Evolutionary conservation across 2,113 vertebrate species (phyloP).

Genomic region (Thunnus thynnus): DNA sequence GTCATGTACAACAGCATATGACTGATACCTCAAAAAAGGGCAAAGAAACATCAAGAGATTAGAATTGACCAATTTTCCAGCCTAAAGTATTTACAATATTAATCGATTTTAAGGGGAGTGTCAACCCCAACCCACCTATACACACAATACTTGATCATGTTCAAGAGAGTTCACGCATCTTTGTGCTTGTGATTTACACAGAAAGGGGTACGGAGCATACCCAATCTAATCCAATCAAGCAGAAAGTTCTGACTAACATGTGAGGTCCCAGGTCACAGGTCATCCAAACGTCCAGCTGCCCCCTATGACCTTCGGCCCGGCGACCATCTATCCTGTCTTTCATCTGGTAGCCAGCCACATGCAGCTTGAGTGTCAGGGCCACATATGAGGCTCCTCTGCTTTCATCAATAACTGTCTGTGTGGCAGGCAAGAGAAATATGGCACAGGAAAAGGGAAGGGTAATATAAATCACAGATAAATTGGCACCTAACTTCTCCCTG

Average conservation of each 20-base stretch:
- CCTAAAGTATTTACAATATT: too few species aligned
- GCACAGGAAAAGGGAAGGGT: slow-evolving; percentile 33
- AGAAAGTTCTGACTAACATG: slow-evolving; percentile 58
- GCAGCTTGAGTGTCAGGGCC: slow-evolving; percentile 45
- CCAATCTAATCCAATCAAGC: slow-evolving; percentile 75
- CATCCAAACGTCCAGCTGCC: slow-evolving; percentile 80
- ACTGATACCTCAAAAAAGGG: neutral
- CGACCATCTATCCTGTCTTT: slow-evolving; percentile 67
- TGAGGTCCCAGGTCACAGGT: slow-evolving; percentile 74
- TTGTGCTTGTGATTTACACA: slow-evolving; percentile 45
- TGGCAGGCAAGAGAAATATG: slow-evolving; percentile 61
- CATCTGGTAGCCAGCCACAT: slow-evolving; percentile 64
- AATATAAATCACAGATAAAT: slow-evolving; percentile 70
- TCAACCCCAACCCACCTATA: neutral
- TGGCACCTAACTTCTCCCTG: slow-evolving; percentile 52
- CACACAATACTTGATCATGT: slow-evolving; percentile 25
- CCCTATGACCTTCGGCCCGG: slow-evolving; percentile 66
- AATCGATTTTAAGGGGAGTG: neutral
- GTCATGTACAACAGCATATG: neutral
- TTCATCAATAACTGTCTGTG: slow-evolving; percentile 47
- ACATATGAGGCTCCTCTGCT: slow-evolving; percentile 38
- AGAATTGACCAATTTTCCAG: neutral
- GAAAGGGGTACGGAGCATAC: slow-evolving; percentile 37
- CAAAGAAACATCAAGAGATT: neutral
- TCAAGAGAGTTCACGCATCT: slow-evolving; percentile 13